A percentile compares a stretch with the other conserved stretches of the same genome.
Evolutionary conservation across 2,797 vertebrate species (phyloP).

Genomic region (Pipistrellus kuhlii): DNA sequence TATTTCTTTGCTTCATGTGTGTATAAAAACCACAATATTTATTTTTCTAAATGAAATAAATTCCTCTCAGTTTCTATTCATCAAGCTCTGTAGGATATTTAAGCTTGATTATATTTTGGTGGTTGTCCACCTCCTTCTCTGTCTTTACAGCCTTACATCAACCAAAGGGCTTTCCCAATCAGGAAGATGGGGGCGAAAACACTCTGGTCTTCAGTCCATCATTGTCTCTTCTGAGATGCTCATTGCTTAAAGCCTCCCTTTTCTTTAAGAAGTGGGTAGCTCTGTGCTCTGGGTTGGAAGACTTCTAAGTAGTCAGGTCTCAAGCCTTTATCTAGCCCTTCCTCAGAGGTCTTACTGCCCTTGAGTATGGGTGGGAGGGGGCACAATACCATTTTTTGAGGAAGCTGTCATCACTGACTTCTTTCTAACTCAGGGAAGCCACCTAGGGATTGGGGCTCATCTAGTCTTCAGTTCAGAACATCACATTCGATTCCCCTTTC

Average conservation of each 20-base stretch:
- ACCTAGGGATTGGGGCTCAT: not conserved
- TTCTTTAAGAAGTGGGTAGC: not conserved
- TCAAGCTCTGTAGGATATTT: not conserved
- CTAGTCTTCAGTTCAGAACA: not conserved
- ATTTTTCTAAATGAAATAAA: conserved; percentile 37
- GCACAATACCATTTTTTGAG: not conserved
- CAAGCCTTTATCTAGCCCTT: not conserved
- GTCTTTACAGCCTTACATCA: not conserved
- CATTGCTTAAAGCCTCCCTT: not conserved
- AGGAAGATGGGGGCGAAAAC: not conserved
- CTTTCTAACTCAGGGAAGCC: not conserved
- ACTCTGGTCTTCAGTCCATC: not conserved
- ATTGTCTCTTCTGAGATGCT: not conserved
- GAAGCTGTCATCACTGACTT: not conserved
- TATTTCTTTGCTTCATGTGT: conserved; percentile 3
- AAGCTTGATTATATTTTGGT: not conserved
- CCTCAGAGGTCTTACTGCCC: not conserved
- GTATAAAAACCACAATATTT: not conserved
- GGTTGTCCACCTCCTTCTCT: not conserved
- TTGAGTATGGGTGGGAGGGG: not conserved
- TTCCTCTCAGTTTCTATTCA: not conserved
- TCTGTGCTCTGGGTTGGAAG: not conserved
- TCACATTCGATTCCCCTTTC: not conserved
- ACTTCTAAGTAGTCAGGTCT: not conserved
- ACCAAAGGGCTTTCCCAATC: not conserved